Base-by-base conservation (phyloP, 35 echinoderm and acorn worm species). In the Eucidaris tribuloides region DNA sequence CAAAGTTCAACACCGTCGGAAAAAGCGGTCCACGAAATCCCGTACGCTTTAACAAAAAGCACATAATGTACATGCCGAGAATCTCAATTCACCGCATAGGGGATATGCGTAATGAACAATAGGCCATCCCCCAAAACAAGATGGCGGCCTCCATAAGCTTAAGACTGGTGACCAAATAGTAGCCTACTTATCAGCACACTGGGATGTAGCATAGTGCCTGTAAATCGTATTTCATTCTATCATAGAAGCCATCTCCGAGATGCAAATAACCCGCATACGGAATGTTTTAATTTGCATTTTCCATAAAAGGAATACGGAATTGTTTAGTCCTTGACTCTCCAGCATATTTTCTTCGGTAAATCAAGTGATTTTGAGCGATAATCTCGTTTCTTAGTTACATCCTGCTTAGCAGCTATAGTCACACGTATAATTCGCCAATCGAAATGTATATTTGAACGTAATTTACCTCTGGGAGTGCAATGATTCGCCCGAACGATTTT, bases 1-100 rank as follows among this genome's bases (percentile, higher is more conserved):
- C 83, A 88, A 88, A 89, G 85, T 88, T 88, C 85, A 88, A 88
- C 76, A 80, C 76, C 59, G 76, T 80, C 68, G 58, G 61, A 60
- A 88, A n/a, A 80, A 80, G 85, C 58, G 55, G 77, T 81, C 77
- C 77, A 80, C 38, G 76, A 88, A 88, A 88, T 66, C 85, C 68
- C 68, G 68, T 35, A 74, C 68, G 68, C 68, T n/a, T 56, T 88
- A 88, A 80, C 84, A 87, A 88, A 88, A 88, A 88, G 77, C 57
- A 74, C 44, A 40, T 44, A 74, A 33, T 42, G 37, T 64, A 66
- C 81, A 83, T 84, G 60, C 60, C 70, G 71, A 66, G 76, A 91
- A 60, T 46, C 55, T 83, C 83, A 92, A 81, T 86, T 72, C 56
- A 17, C 59, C 63, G 70, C 56, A 74, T 79, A 86, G 83, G 88